Evolutionary conservation across 2,113 vertebrate species (phyloP).

Genomic region (Cebus imitator): DNA sequence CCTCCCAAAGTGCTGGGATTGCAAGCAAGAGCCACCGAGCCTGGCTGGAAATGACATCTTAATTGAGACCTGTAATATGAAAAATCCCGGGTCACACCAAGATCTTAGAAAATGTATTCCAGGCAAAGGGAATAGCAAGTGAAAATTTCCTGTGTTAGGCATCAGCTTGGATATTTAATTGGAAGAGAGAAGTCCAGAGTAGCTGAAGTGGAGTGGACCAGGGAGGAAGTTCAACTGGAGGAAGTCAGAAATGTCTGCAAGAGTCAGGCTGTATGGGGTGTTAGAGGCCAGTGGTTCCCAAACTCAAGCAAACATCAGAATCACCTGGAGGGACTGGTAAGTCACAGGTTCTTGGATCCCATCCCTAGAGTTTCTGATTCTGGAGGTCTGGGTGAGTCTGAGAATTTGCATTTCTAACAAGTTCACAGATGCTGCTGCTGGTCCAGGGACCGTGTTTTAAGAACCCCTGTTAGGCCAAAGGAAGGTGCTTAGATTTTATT

Average conservation of each 20-base stretch:
- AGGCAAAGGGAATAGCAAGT: background rate
- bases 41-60: background rate
- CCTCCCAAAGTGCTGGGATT: too few species aligned
- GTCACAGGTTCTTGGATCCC: background rate
- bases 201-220: background rate
- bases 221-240: background rate
- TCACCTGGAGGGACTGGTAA: background rate
- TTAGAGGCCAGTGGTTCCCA: background rate
- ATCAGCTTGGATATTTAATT: background rate
- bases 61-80: background rate
- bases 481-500: background rate
- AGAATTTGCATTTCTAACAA: background rate
- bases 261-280: background rate
- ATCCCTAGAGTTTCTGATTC: background rate
- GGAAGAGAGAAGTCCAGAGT: background rate
- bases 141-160: background rate
- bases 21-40: too few species aligned
- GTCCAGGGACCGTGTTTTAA: background rate
- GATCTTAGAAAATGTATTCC: slow-evolving; percentile 19
- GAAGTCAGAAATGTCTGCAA: background rate
- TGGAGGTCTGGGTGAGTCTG: background rate
- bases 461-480: background rate
- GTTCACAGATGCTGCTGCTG: background rate
- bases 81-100: background rate
- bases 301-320: background rate